These are phyloP conservation scores for Lagopus leucura DNA, from an alignment of 2,113 vertebrate genomes.

Conservation along the genomic window DNA sequence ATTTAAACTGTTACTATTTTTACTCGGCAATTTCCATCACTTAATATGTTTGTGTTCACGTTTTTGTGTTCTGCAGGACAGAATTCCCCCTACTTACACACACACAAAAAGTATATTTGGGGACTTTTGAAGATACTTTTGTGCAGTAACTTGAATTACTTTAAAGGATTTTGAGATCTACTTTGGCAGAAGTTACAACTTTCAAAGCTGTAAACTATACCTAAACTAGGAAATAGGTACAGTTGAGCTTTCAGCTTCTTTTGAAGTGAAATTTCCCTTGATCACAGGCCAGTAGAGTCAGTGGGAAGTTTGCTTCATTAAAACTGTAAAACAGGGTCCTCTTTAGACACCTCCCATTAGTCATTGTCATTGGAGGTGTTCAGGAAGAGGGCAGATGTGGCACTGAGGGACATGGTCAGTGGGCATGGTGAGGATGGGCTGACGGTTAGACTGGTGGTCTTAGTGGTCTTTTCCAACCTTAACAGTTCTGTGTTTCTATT, in stretches of 20 bases:
- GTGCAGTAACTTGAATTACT: constrained; percentile 1
- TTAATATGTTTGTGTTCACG: constrained; percentile 46
- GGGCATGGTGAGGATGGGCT: too few species aligned
- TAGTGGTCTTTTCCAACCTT: too few species aligned
- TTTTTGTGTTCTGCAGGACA: constrained; percentile 43
- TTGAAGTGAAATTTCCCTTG: constrained; percentile 2
- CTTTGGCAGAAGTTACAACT: not conserved
- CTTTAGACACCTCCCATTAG: too few species aligned
- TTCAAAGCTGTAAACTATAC: not conserved
- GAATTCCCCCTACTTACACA: not conserved
- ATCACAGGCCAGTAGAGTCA: not conserved
- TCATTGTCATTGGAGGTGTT: too few species aligned
- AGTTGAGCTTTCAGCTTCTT: constrained; percentile 6
- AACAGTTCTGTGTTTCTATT: not conserved
- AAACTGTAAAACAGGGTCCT: not conserved
- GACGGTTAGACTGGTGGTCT: too few species aligned
- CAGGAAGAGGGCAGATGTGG: too few species aligned
- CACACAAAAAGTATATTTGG: constrained; percentile 3
- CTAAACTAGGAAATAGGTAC: not conserved
- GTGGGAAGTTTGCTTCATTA: not conserved
- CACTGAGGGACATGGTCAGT: too few species aligned
- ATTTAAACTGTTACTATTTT: constrained; percentile 71
- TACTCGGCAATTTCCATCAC: constrained; percentile 43
- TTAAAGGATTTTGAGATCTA: not conserved
- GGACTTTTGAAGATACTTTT: constrained; percentile 10